Evolutionary conservation across 2,888 invertebrate species (phyloP).

Genomic region (Odontothrips loti): DNA sequence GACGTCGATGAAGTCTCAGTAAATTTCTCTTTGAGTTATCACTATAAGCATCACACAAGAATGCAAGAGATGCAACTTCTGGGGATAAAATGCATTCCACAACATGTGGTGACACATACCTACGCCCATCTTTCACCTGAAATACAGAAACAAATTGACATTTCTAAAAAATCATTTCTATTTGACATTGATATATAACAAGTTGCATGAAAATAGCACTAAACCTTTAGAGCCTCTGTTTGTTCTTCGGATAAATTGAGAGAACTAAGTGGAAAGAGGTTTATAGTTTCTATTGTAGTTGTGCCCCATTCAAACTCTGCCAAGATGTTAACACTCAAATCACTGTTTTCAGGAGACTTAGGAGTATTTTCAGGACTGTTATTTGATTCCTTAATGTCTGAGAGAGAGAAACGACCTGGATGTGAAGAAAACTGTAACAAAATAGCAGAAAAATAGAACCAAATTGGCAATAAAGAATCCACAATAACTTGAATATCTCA

Average conservation of each 20-base stretch:
- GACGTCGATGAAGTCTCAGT: constrained; percentile 61
- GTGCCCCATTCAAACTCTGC: constrained; percentile 61
- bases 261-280: constrained; percentile 33
- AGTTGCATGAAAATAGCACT: not conserved
- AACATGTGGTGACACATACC: constrained; percentile 44
- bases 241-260: constrained; percentile 39
- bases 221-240: constrained; percentile 39
- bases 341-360: not conserved
- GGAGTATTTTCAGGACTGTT: constrained; percentile 45
- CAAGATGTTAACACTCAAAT: constrained; percentile 55
- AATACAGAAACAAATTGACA: constrained; percentile 33
- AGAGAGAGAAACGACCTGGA: constrained; percentile 64
- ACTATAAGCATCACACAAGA: constrained; percentile 58
- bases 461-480: constrained; percentile 28
- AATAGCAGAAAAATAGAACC: constrained; percentile 29
- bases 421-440: constrained; percentile 59
- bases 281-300: constrained; percentile 61
- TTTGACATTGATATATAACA: not conserved
- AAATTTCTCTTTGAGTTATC: constrained; percentile 46
- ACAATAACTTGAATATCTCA: constrained; percentile 42
- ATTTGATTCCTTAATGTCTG: constrained; percentile 52
- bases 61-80: constrained; percentile 53
- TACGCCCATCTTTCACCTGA: constrained; percentile 47
- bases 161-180: not conserved
- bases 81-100: constrained; percentile 52